Conservation (phyloP, 2,797 vertebrate genomes). For the Podarcis lilfordi region DNA sequence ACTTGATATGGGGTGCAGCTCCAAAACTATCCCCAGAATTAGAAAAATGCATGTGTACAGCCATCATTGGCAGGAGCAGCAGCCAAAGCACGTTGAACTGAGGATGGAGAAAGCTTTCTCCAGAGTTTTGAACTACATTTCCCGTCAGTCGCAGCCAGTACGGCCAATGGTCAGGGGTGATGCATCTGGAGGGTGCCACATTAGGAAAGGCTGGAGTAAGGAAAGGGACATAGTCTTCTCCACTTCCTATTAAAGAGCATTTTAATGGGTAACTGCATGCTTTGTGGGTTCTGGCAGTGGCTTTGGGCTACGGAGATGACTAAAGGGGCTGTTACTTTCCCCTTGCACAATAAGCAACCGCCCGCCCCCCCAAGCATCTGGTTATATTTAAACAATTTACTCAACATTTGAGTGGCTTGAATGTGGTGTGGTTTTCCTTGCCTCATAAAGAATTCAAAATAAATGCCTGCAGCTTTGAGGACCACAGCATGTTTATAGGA, state of each 20-base stretch:
- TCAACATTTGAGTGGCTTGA: conserved; percentile 67
- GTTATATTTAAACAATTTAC: conserved; percentile 64
- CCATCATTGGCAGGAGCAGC: not conserved
- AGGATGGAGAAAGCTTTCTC: not conserved
- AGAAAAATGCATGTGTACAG: not conserved
- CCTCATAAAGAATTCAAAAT: conserved; percentile 69
- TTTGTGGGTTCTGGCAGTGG: not conserved
- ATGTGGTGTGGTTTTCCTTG: conserved; percentile 66
- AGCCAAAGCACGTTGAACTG: not conserved
- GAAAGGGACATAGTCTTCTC: not conserved
- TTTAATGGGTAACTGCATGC: not conserved
- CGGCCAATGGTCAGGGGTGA: too few relatives aligned
- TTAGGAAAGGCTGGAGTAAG: not conserved
- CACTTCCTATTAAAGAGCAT: not conserved
- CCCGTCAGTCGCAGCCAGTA: too few relatives aligned
- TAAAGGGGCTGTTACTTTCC: conserved; percentile 28
- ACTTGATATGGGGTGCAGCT: not conserved
- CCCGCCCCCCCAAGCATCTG: conserved; percentile 44
- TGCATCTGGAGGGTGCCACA: too few relatives aligned
- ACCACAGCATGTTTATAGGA: conserved; percentile 17
- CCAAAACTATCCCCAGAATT: not conserved
- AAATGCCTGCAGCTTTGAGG: conserved; percentile 55
- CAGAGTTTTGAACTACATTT: too few relatives aligned
- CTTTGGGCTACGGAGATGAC: conserved; percentile 8
- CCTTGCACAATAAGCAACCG: conserved; percentile 18